Conservation (phyloP, 1,140 invertebrate species). For the Parasteatoda tepidariorum region DNA sequence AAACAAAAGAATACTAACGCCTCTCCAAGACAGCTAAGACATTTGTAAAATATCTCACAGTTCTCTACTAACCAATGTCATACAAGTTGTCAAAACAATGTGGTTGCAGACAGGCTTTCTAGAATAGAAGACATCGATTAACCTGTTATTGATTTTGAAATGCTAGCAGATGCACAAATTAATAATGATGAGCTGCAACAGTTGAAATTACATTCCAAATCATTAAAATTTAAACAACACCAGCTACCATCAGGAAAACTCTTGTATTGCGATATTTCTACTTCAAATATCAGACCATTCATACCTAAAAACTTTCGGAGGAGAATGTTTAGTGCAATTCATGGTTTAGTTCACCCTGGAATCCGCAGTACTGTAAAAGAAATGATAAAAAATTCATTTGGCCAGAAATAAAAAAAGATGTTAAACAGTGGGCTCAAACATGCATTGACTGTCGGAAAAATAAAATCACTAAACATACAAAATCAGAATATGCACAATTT, state of each 20-base stretch:
- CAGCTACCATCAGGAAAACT: not conserved
- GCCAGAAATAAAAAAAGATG: conserved; percentile 39
- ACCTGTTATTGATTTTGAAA: not conserved
- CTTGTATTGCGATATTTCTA: not conserved
- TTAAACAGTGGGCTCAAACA: not conserved
- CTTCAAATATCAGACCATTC: not conserved
- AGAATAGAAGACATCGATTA: too few species aligned
- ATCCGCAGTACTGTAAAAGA: conserved; percentile 22
- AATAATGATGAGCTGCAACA: not conserved
- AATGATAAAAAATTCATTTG: conserved; percentile 43
- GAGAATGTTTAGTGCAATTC: not conserved
- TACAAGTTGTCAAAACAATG: too few species aligned
- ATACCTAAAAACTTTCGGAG: not conserved
- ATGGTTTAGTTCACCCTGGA: conserved; percentile 31
- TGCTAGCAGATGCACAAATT: not conserved
- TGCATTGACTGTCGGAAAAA: conserved; percentile 33
- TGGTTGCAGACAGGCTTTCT: too few species aligned
- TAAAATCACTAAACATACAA: conserved; percentile 52
- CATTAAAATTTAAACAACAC: not conserved
- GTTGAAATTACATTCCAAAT: not conserved
- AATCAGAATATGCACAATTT: conserved; percentile 33
- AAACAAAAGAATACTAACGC: not conserved
- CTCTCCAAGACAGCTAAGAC: conserved; percentile 28
- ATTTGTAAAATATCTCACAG: conserved; percentile 68
- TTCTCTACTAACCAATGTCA: conserved; percentile 65